These are phyloP conservation scores for Gallinago solitaria DNA, from an alignment of 2,797 vertebrate genomes.

Conservation along the genomic window DNA sequence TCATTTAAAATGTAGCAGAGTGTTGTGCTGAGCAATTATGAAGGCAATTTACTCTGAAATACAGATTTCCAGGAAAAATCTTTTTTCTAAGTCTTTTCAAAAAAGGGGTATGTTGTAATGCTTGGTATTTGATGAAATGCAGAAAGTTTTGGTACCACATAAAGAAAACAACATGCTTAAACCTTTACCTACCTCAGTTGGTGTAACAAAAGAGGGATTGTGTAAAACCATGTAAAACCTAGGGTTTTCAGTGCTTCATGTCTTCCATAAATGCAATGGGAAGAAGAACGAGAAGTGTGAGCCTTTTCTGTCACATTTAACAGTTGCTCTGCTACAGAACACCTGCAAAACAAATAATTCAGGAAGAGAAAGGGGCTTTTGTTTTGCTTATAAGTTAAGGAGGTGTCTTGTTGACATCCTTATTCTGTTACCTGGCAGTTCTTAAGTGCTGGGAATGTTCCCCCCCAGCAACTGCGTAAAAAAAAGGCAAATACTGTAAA, in stretches of 20 bases:
- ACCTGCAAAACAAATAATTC: neutral
- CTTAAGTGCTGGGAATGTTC: neutral
- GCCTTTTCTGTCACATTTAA: neutral
- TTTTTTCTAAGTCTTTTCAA: neutral
- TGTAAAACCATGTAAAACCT: neutral
- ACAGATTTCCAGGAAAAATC: neutral
- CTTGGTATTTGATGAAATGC: neutral
- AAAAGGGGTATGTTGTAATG: neutral
- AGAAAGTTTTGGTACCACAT: neutral
- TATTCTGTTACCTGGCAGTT: neutral
- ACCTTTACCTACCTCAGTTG: neutral
- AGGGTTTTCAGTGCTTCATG: neutral
- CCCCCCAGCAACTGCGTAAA: neutral
- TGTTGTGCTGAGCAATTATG: neutral
- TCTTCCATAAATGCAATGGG: neutral
- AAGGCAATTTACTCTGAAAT: neutral
- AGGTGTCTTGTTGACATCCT: neutral
- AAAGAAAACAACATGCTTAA: neutral
- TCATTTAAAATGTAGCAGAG: neutral
- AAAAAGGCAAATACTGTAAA: neutral
- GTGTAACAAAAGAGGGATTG: neutral
- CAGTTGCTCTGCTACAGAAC: neutral
- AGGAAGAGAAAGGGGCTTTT: conserved; percentile 8
- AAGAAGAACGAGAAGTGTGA: neutral
- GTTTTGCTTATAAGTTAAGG: neutral